Evolutionary conservation across 2,113 vertebrate species (phyloP).

Genomic region (Cyprinodon variegatus): DNA sequence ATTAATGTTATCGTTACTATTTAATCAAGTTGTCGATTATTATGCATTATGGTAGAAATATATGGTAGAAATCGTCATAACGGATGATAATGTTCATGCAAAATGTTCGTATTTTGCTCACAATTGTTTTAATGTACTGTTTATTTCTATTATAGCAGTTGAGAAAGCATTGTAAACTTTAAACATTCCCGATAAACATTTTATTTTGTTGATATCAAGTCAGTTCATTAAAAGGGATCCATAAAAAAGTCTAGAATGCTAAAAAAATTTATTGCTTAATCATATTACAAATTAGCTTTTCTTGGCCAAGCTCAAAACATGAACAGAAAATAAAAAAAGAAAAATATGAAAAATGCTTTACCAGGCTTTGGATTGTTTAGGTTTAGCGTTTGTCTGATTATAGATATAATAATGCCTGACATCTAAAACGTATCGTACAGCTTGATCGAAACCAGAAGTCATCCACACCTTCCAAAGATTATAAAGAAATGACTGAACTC

Average conservation of each 20-base stretch:
- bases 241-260: no score
- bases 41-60: no score
- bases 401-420: conserved; percentile 46
- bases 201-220: no score
- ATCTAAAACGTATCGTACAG: conserved; percentile 10
- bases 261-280: background rate
- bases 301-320: background rate
- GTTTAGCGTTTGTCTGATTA: conserved; percentile 7
- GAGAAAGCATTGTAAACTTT: background rate
- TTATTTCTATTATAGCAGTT: background rate
- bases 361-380: background rate
- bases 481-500: no score
- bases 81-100: no score
- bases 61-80: no score
- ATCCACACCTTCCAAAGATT: no score
- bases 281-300: background rate
- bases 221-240: no score
- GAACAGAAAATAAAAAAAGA: background rate
- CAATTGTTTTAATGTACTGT: background rate
- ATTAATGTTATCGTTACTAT: background rate
- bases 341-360: background rate
- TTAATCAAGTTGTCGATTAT: no score
- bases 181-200: no score
- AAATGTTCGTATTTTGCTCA: no score
- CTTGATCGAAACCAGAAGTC: conserved; percentile 16